Evolutionary conservation across 1,140 invertebrate species (phyloP).

Genomic region (Trinorchestia longiramus): DNA sequence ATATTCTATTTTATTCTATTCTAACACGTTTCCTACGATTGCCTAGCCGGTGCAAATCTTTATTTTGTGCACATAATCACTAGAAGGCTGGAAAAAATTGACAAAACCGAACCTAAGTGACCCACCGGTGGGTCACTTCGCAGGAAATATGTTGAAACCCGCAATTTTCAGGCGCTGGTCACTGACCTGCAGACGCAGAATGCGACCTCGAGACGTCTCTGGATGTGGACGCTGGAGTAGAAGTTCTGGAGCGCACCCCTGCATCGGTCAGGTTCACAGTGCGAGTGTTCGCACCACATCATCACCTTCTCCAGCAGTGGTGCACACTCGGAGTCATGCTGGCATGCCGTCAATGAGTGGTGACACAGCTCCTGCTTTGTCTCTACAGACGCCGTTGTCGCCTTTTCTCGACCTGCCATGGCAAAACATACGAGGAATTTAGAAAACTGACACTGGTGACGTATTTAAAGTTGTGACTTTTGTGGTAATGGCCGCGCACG

Average conservation of each 20-base stretch:
- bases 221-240: conserved; percentile 59
- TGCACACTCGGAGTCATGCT: conserved; percentile 57
- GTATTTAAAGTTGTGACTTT: no score
- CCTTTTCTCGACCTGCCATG: neutral
- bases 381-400: conserved; percentile 47
- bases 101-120: no score
- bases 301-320: conserved; percentile 58
- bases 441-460: no score
- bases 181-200: conserved; percentile 66
- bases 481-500: no score
- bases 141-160: no score
- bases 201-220: conserved; percentile 62
- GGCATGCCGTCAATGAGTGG: conserved; percentile 60
- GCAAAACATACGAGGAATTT: no score
- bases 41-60: no score
- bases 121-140: no score
- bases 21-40: no score
- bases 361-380: conserved; percentile 61
- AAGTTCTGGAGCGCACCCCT: conserved; percentile 63
- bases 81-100: no score
- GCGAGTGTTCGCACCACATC: conserved; percentile 64
- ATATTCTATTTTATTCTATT: no score
- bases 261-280: conserved; percentile 65
- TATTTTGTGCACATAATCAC: no score
- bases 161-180: neutral